Evolutionary conservation across 2,113 vertebrate genomes (phyloP), one percentile per base, ranked within the genome.

Genomic region (Otolemur garnettii): DNA sequence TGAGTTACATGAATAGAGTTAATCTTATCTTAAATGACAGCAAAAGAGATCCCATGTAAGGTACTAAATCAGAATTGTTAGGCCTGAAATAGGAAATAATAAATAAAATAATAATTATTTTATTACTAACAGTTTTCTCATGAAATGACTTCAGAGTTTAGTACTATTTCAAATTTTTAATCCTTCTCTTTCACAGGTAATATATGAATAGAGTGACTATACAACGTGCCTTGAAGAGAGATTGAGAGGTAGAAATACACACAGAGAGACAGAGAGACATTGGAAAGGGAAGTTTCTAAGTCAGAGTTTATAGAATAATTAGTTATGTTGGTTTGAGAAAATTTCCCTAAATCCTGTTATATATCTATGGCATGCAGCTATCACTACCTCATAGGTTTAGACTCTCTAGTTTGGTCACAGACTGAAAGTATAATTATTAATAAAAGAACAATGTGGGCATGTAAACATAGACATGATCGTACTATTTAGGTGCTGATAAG

Each of bases 181-280:
- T 24, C 0, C 4, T 62, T 6, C 19, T 38, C 13, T 19, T 81
- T 78, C 4, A 68, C 0, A 59, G n/a, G 2, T 93, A 87, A 66
- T 15, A n/a, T 5, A 59, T 33, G 42, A 14, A 85, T 5, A 64
- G 3, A 72, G 74, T 59, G 24, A 93, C 30, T 42, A 60, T n/a
- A 21, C 10, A 57, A 59, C 0, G 21, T 33, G 2, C 42, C 10
- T 66, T 68, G 45, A 74, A 62, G 6, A 2, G 9, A 77, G 19
- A 18, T 10, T n/a, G 17, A 14, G 30, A 85, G 1, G 12, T 50
- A 50, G 45, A 9, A 50, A 50, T 50, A 50, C 45, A 50, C 8
- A 1, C 0, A 28, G 19, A n/a, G 13, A 38, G 1, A 42, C 3
- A 59, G 5, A 26, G 4, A 10, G 15, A 7, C 4, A 1, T 5